Conservation (phyloP, 2,113 vertebrate species). For the Lathamus discolor region DNA sequence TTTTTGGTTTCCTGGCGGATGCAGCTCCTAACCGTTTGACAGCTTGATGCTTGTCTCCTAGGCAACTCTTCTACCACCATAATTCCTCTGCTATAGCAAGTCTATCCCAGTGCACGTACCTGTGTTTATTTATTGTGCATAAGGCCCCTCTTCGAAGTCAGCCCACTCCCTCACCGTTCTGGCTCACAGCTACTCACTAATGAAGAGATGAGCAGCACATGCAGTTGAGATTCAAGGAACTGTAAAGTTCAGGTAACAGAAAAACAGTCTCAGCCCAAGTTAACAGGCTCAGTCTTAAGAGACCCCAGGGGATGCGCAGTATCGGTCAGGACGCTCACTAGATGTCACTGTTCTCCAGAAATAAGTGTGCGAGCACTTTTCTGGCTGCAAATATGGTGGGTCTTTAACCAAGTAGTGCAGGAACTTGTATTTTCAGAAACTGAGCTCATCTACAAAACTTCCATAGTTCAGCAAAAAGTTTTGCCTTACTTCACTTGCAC, state of each 20-base stretch:
- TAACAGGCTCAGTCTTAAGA: background rate
- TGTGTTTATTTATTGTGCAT: background rate
- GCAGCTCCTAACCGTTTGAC: background rate
- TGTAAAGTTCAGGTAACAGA: background rate
- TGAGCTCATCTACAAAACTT: background rate
- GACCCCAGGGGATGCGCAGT: background rate
- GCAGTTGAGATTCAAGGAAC: background rate
- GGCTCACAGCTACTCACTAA: background rate
- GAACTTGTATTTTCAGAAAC: background rate
- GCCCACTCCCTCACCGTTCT: background rate
- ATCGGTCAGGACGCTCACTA: slow-evolving; percentile 3
- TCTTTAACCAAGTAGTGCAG: background rate
- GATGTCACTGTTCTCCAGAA: slow-evolving; percentile 66
- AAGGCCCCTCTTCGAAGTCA: background rate
- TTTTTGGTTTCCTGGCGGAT: background rate
- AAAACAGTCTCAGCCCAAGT: background rate
- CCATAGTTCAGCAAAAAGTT: background rate
- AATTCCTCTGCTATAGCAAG: background rate
- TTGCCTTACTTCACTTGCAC: background rate
- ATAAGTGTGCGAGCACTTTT: background rate
- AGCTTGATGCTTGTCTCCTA: background rate
- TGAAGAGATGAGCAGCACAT: background rate
- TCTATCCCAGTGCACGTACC: background rate
- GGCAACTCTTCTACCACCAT: background rate
- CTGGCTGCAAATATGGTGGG: background rate